Conservation (phyloP, 2,113 vertebrate genomes). For the Paradoxurus hermaphroditus region DNA sequence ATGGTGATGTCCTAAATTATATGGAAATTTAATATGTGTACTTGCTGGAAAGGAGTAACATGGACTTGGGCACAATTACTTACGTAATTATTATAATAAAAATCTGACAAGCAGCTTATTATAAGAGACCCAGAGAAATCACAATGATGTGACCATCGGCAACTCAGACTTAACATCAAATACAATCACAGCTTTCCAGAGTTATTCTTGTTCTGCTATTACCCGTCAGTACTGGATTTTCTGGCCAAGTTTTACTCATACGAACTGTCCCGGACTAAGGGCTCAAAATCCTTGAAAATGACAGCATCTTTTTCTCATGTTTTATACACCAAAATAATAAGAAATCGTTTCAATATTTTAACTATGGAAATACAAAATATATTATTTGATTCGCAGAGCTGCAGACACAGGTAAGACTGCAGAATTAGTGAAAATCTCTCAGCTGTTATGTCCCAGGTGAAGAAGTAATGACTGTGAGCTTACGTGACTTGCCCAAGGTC, state of each 20-base stretch:
- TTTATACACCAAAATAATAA: not conserved
- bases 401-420: not conserved
- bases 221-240: not conserved
- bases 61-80: not conserved
- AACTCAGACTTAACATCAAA: not conserved
- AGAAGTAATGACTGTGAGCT: not conserved
- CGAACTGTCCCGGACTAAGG: not conserved
- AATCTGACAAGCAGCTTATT: slow-evolving; percentile 18
- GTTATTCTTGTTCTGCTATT: not conserved
- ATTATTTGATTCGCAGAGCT: not conserved
- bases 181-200: slow-evolving; percentile 4
- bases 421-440: not conserved
- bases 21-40: not conserved
- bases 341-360: not conserved
- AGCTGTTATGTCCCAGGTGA: not conserved
- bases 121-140: slow-evolving; percentile 9
- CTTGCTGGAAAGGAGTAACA: not conserved
- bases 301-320: not conserved
- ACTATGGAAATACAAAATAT: not conserved
- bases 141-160: not conserved
- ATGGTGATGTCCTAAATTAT: not conserved
- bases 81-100: not conserved
- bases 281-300: slow-evolving; percentile 42
- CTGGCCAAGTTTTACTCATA: not conserved
- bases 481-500: not conserved